phyloP scores from a whole-genome alignment of 2,113 vertebrate genomes.

The Anas platyrhynchos region DNA sequence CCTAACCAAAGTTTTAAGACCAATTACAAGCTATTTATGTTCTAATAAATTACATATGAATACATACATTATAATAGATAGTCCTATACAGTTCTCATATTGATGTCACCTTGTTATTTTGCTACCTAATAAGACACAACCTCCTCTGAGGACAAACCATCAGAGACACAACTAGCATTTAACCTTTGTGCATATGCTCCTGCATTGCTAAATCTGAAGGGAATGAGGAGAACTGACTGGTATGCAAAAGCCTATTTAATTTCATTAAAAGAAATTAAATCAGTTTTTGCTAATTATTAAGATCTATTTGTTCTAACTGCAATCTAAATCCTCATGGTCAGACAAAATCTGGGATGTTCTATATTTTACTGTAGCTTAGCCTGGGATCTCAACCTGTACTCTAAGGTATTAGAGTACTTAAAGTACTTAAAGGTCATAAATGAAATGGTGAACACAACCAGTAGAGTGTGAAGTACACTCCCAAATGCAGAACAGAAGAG shows the following conservation, averaged over 20 bases:
- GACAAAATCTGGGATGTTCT: neutral
- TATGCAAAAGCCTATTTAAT: neutral
- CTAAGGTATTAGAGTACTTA: neutral
- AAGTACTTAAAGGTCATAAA: neutral
- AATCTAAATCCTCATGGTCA: neutral
- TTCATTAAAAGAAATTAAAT: neutral
- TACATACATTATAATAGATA: neutral
- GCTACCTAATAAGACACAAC: neutral
- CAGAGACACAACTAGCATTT: neutral
- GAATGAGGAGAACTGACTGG: neutral
- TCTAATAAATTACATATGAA: neutral
- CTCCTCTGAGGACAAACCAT: neutral
- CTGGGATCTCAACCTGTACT: neutral
- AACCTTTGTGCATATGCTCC: neutral
- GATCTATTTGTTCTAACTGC: neutral
- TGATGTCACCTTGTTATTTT: neutral
- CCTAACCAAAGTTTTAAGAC: neutral
- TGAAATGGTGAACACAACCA: fast-evolving
- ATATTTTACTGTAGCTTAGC: neutral
- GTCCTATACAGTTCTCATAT: neutral
- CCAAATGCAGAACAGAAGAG: neutral
- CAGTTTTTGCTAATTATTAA: neutral
- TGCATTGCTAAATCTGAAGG: neutral
- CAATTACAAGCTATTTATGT: neutral
- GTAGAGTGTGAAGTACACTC: neutral